Base-by-base conservation (phyloP, 64 coral and sea anemone species). In the Montipora cactus region DNA sequence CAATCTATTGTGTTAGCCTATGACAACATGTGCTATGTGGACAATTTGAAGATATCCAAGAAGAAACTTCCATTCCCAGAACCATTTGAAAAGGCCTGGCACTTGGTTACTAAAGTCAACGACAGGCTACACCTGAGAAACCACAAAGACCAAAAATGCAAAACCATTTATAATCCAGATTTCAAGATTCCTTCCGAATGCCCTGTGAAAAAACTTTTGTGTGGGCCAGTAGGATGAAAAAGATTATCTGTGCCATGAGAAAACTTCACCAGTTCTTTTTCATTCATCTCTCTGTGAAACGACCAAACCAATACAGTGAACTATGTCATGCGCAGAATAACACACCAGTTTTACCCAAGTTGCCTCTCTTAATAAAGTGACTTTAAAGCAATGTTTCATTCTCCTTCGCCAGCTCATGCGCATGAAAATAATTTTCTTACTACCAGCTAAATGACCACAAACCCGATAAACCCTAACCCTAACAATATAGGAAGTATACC, bases 21-120 rank as follows among this genome's bases (percentile, higher is more conserved):
- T 53, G 86, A 88, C 55, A 88, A 86, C 59, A 1, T 88, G 86
- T 88, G 86, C 69, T 71, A 88, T 59, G 86, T 88, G 5, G 69
- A 88, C 49, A 20, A 46, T 37, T n/a, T 76, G 69, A 75, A 76
- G 19, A n/a, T 88, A 19, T 7, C 67, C 18, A n/a, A 73, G 9
- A 52, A 76, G 18, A 19, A 51, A 55, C 52, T 55, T 55, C 52
- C 52, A 55, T 55, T 55, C 10, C 52, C 52, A 55, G 52, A 55
- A 55, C 52, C 52, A 55, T 25, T 25, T 25, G 23, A 25, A 25
- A 55, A 55, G 37, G 52, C 52, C 52, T 55, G 52, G 52, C 52
- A 55, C 52, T 55, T 55, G 52, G 71, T 74, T 22, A 74, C 71
- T 25, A 87, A 74, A 75, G 84, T 87, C 8, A 87, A 49, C 23